Evolutionary conservation across 2,113 vertebrate genomes (phyloP).

Genomic region (Paradoxurus hermaphroditus): DNA sequence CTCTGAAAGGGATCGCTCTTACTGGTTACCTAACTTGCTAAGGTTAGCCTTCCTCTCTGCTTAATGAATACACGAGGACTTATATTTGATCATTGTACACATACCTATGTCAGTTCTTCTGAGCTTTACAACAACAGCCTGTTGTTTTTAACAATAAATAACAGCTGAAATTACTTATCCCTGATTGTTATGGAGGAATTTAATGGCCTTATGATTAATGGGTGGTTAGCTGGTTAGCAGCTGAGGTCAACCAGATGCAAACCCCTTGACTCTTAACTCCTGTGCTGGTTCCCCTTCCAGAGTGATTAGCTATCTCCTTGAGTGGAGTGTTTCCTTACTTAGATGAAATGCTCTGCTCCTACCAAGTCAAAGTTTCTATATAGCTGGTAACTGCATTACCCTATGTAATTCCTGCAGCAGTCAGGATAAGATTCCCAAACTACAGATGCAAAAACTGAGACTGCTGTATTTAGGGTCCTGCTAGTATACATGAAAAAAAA

Average conservation of each 20-base stretch:
- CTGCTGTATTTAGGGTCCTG: rapidly evolving
- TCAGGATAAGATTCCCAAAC: background rate
- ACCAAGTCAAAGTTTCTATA: background rate
- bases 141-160: background rate
- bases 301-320: background rate
- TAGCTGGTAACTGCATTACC: background rate
- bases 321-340: background rate
- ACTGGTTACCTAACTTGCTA: background rate
- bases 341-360: background rate
- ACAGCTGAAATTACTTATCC: background rate
- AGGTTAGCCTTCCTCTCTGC: background rate
- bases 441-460: background rate
- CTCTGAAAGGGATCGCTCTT: background rate
- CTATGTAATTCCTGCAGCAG: background rate
- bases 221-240: background rate
- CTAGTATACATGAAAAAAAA: rapidly evolving
- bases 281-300: no score
- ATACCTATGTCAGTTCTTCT: background rate
- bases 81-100: background rate
- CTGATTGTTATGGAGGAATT: background rate
- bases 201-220: background rate
- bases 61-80: background rate
- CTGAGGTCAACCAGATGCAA: background rate
- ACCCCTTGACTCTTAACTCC: rapidly evolving
- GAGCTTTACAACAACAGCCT: background rate